Evolutionary conservation across 2,888 invertebrate genomes (phyloP).

Genomic region (Globia sparganii): DNA sequence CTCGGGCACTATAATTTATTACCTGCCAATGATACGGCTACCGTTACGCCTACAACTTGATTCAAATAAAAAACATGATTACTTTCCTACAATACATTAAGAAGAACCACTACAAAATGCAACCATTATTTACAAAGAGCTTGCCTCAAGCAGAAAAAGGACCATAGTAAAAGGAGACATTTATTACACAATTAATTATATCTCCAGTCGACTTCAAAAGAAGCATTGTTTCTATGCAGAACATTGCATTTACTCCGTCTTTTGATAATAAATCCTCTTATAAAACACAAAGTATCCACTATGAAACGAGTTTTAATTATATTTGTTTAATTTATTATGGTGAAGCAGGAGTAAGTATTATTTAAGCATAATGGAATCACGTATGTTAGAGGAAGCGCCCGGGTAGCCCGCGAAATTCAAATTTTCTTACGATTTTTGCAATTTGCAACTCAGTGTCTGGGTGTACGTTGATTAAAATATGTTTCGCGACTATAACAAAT

Average conservation of each 20-base stretch:
- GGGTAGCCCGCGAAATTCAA: no score
- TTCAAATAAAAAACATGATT: background rate
- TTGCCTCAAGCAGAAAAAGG: background rate
- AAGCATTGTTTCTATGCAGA: conserved; percentile 7
- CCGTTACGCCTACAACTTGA: background rate
- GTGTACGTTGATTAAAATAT: no score
- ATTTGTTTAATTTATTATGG: background rate
- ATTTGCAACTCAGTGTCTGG: no score
- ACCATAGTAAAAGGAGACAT: background rate
- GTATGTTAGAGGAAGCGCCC: no score
- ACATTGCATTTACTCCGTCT: background rate
- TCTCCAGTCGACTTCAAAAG: background rate
- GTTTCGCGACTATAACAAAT: no score
- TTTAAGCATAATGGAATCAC: no score
- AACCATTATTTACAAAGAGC: background rate
- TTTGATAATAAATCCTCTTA: background rate
- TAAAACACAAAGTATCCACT: background rate
- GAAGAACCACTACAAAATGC: background rate
- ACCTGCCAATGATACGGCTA: background rate
- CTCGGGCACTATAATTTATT: background rate
- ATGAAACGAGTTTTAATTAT: background rate
- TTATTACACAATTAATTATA: conserved; percentile 5
- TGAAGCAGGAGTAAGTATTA: background rate
- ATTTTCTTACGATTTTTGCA: no score
- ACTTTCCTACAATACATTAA: no score